Base-by-base conservation (phyloP, 2,888 invertebrate genomes). In the Brachyptera risi region DNA sequence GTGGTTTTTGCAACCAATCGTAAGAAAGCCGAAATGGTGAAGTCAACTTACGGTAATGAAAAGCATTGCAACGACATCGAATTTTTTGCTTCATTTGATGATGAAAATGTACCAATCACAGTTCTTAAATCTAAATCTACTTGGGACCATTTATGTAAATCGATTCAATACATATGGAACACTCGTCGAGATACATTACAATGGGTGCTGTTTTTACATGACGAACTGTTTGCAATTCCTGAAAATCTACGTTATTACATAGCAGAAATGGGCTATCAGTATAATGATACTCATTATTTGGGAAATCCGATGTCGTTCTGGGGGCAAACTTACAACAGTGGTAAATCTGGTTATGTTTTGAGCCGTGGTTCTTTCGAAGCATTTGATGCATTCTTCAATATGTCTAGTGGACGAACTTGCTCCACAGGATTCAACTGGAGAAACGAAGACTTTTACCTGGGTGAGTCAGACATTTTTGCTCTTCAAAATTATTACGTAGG, bases 361-460 rank as follows among this genome's bases (percentile, higher is more conserved):
- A 83, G 82, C 68, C 72, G 69, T 67, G 78, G 76, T n/a, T 73
- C 76, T 23, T 66, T 82, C 35, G 59, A 65, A 5, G 71, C 72
- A 42, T 68, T 83, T 21, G 68, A 74, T n/a, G 65, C 71, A 9
- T 73, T 71, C 61, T 77, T 79, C 66, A 71, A 74, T 63, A 71
- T 69, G n/a, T 68, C 73, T 0, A 74, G 78, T 58, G 78, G 76
- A 44, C 76, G 75, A 60, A 81, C 54, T 2, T 54, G 54, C 35
- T 15, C 54, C 5, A 54, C 54, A 2, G 54, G 54, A 11, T 54
- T 54, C 35, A 51, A 78, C 68, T 78, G 79, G 76, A 82, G 81
- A 65, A 78, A 79, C 67, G 82, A 82, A 71, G 83, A 82, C 71
- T 81, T 77, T 71, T 79, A 80, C 71, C 75, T 83, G 62, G 81